Percentiles rank a stretch among this genome's conserved stretches.
phyloP scores from a whole-genome alignment of 2,888 invertebrate genomes.

The Limnephilus lunatus region DNA sequence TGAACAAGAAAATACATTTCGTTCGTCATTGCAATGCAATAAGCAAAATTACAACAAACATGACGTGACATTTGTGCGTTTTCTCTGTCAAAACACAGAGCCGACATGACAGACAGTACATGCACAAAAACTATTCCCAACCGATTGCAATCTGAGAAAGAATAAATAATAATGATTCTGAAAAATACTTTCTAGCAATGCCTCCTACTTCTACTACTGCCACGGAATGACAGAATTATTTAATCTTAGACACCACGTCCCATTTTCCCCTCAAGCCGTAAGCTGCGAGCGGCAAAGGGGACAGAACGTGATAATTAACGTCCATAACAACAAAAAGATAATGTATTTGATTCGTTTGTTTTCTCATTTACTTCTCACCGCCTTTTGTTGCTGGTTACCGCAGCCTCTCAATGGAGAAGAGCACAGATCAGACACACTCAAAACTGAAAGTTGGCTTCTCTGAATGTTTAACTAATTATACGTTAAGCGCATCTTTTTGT shows the following conservation, averaged over 20 bases:
- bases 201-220: background rate
- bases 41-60: background rate
- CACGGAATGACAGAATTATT: background rate
- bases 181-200: background rate
- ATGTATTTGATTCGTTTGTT: background rate
- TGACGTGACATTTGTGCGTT: background rate
- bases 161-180: background rate
- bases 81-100: background rate
- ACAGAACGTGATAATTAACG: conserved; percentile 14
- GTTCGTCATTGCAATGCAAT: background rate
- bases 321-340: background rate
- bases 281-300: background rate
- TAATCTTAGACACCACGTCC: background rate
- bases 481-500: background rate
- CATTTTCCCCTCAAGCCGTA: background rate
- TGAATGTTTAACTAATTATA: background rate
- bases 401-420: background rate
- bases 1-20: background rate
- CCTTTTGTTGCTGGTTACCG: background rate
- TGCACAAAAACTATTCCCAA: background rate
- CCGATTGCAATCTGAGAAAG: background rate
- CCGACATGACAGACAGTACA: background rate
- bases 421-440: too few relatives aligned
- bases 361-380: background rate
- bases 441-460: conserved; percentile 11